A percentile compares a stretch with the other conserved stretches of the same genome.
Conservation (phyloP, 2,888 invertebrate genomes). For the Myopa testacea region DNA sequence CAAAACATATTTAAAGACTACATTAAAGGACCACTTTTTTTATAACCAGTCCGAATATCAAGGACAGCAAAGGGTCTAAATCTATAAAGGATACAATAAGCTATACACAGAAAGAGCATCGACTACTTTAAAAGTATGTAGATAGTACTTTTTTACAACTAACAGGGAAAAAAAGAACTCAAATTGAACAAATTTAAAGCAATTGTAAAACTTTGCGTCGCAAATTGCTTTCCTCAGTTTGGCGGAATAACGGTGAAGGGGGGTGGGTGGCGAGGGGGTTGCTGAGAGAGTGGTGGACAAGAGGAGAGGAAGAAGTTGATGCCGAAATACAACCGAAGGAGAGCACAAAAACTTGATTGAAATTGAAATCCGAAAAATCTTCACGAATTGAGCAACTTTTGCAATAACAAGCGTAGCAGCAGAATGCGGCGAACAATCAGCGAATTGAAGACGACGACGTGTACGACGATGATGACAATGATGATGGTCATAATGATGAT, state of each 20-base stretch:
- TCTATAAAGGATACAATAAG: too few relatives aligned
- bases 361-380: conserved; percentile 38
- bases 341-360: conserved; percentile 32
- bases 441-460: conserved; percentile 31
- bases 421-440: conserved; percentile 26
- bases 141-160: neutral
- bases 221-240: conserved; percentile 31
- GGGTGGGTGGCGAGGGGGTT: neutral
- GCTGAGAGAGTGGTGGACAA: neutral
- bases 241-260: neutral
- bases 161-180: neutral
- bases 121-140: neutral
- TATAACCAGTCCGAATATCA: too few relatives aligned
- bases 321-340: too few relatives aligned
- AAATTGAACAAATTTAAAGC: conserved; percentile 32
- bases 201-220: conserved; percentile 30
- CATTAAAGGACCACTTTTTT: too few relatives aligned
- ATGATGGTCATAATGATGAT: conserved; percentile 26
- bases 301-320: neutral
- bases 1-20: too few relatives aligned
- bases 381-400: conserved; percentile 33
- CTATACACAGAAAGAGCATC: neutral
- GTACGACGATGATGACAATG: conserved; percentile 29
- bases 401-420: conserved; percentile 36
- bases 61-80: too few relatives aligned